Evolutionary conservation across 2,113 vertebrate genomes (phyloP), one percentile per base, ranked within the genome.

Genomic region (Notechis scutatus): DNA sequence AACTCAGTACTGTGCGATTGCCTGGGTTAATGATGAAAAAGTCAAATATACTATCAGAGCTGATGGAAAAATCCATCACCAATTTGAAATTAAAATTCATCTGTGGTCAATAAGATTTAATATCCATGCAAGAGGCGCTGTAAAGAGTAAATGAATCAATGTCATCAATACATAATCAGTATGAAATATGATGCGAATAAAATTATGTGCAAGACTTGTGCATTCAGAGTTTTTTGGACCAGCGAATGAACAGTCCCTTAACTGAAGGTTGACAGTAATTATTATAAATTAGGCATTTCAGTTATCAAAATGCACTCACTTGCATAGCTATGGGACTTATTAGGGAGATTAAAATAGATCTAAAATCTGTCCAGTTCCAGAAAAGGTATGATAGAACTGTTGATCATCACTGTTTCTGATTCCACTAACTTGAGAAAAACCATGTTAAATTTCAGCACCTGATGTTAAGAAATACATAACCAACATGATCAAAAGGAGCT

Each of bases 21-120:
- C 96, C 97, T 97, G 97, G 96, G 97, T 98, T 98, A 98, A 98
- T 98, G 98, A 98, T 98, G 97, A 98, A 98, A 98, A 97, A 98
- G 98, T 98, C 98, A 98, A 98, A 98, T 97, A 98, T 97, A 98
- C 98, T 98, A 98, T 98, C 98, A 98, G 98, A 98, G 98, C 98
- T 98, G 98, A 98, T 98, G 98, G 98, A 98, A 98, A 99, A 99
- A 99, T 98, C 98, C 98, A 99, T 99, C 97, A 98, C 97, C 98
- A 97, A 98, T 98, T 98, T 98, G 97, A 98, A 99, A 98, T 98
- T 98, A 98, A 98, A 99, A 99, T 98, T 98, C 98, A 98, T 98
- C 98, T 98, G 98, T 98, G 98, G 98, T 98, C 98, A 98, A 99
- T 98, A 98, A 98, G 98, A 98, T 99, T 99, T 98, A 98, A 98